Evolutionary conservation across 2,797 vertebrate genomes (phyloP).

Genomic region (Mormyrus proboscirostris): DNA sequence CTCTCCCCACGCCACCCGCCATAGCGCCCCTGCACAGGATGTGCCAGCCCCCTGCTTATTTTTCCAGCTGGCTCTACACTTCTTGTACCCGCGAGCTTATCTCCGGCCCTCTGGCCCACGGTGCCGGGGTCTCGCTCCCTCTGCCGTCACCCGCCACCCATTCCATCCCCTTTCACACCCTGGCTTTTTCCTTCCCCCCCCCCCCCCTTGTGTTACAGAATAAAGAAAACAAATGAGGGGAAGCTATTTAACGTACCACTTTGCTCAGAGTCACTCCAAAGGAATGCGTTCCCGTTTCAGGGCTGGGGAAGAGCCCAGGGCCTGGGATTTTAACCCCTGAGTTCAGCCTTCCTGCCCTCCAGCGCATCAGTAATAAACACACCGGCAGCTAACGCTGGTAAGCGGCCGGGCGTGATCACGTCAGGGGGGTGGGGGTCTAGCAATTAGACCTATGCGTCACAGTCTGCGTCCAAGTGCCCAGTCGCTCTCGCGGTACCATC

Average conservation of each 20-base stretch:
- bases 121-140: slow-evolving; percentile 14
- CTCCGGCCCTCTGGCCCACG: slow-evolving; percentile 31
- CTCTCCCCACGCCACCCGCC: slow-evolving; percentile 22
- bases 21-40: slow-evolving; percentile 45
- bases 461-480: background rate
- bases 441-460: background rate
- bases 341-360: background rate
- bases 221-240: slow-evolving; percentile 59
- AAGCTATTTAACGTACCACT: slow-evolving; percentile 45
- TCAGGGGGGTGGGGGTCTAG: background rate
- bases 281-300: slow-evolving; percentile 36
- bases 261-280: slow-evolving; percentile 35
- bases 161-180: background rate
- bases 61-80: slow-evolving; percentile 53
- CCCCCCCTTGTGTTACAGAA: slow-evolving; percentile 19
- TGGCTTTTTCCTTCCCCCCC: background rate
- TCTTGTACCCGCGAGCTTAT: slow-evolving; percentile 38
- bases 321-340: background rate
- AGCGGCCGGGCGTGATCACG: background rate
- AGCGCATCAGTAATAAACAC: background rate
- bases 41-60: slow-evolving; percentile 50
- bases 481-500: background rate
- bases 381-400: background rate
- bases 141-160: background rate
- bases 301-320: slow-evolving; percentile 34